Base-by-base conservation (phyloP, 2,888 invertebrate genomes). In the Chirona hameri region DNA sequence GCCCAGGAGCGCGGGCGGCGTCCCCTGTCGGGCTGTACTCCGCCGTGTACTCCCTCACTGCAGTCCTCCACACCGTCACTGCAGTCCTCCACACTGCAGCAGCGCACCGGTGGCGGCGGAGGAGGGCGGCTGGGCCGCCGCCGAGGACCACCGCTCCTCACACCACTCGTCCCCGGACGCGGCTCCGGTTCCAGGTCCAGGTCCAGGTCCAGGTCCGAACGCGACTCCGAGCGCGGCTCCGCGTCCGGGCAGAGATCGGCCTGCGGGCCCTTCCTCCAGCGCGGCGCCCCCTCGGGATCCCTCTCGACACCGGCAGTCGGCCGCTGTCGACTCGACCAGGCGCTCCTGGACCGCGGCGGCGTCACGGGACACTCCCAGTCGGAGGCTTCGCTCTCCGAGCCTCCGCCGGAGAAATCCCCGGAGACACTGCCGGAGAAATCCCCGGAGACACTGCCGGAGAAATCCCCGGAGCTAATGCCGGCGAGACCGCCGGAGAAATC, bases 1-100 rank as follows among this genome's bases (percentile, higher is more conserved):
- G 72, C 69, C 69, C 69, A 69, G 69, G 69, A 69, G 69, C 69
- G 29, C 29, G 69, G 69, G 31, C 69, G 69, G 69, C 69, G 27
- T 27, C 9, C 69, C 15, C 15, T 15, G 31, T 12, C 10, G 12
- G 52, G 39, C 39, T 2, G n/a, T 60, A 21, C 21, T 18, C 60
- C 21, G 7, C 4, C n/a, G n/a, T n/a, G n/a, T n/a, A n/a, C n/a
- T n/a, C n/a, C n/a, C n/a, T n/a, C n/a, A n/a, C n/a, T n/a, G n/a
- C n/a, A n/a, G n/a, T n/a, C 60, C n/a, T 60, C 60, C 24, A 4
- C 3, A n/a, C n/a, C n/a, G n/a, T n/a, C n/a, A n/a, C 24, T 60
- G n/a, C 9, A 0, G 21, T 60, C 60, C 0, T 31, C 72, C 14
- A 29, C 72, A 15, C 72, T 31, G 31, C 29, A 14, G 31, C 31